Evolutionary conservation across 2,797 vertebrate species (phyloP).

Genomic region (Oryzias dopingdopingensis): DNA sequence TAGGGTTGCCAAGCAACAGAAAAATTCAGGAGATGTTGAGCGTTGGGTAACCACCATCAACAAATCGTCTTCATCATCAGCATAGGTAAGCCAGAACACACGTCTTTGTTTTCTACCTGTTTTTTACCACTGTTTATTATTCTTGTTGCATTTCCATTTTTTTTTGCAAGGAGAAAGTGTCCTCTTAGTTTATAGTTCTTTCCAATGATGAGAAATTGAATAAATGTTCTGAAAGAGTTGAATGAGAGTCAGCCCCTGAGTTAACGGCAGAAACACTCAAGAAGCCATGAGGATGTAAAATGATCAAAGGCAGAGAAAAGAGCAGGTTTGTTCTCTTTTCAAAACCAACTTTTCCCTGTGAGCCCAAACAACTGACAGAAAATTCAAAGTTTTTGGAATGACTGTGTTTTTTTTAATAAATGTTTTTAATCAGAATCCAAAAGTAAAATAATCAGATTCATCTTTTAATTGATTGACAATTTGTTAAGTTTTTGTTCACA

Average conservation of each 20-base stretch:
- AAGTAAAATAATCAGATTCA: too few species aligned
- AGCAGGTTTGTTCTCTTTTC: too few species aligned
- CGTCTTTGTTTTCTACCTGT: background rate
- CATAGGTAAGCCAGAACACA: conserved; percentile 61
- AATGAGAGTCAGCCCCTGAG: background rate
- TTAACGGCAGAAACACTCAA: conserved; percentile 23
- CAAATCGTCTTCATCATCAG: conserved; percentile 50
- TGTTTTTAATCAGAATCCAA: too few species aligned
- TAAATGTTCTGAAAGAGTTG: background rate
- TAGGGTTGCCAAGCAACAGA: conserved; percentile 70
- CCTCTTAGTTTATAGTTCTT: conserved; percentile 18
- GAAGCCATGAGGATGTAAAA: conserved; percentile 21
- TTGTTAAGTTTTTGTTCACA: too few species aligned
- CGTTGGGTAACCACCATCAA: conserved; percentile 71
- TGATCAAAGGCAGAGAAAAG: conserved; percentile 34
- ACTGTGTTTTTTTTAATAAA: too few species aligned
- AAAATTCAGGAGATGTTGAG: conserved; percentile 61
- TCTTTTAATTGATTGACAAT: too few species aligned
- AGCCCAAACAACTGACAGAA: too few species aligned
- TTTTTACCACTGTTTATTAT: background rate
- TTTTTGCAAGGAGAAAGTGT: conserved; percentile 2
- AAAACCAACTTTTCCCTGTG: too few species aligned
- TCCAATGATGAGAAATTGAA: background rate
- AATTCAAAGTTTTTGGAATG: too few species aligned
- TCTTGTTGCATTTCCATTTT: conserved; percentile 1